Percentiles rank a stretch among this genome's conserved stretches.
phyloP scores from a whole-genome alignment of 2,113 vertebrate species.

The Triplophysa rosa region DNA sequence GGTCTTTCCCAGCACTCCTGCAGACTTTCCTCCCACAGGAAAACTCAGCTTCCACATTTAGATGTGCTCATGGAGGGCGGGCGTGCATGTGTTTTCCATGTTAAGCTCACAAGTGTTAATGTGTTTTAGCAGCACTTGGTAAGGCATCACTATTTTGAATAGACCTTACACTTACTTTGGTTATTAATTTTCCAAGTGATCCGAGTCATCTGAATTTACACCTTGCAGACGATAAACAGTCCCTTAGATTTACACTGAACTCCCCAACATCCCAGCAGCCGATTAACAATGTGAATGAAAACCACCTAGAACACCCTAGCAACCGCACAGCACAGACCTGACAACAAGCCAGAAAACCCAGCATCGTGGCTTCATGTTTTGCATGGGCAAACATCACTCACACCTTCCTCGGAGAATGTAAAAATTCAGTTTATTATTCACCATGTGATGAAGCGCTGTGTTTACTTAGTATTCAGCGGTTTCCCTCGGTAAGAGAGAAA shows the following conservation, averaged over 20 bases:
- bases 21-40: conserved; percentile 22
- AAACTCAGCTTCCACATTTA: background rate
- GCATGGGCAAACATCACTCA: background rate
- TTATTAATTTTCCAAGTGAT: too few relatives aligned
- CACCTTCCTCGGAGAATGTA: too few relatives aligned
- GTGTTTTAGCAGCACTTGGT: background rate
- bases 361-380: too few relatives aligned
- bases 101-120: background rate
- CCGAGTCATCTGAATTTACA: too few relatives aligned
- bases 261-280: background rate
- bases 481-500: background rate
- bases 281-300: background rate
- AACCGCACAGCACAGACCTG: background rate
- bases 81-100: background rate
- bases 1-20: conserved; percentile 30
- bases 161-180: too few relatives aligned
- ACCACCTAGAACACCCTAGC: background rate
- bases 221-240: too few relatives aligned
- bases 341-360: background rate
- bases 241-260: too few relatives aligned
- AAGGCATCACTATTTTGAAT: background rate
- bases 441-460: background rate
- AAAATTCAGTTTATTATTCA: background rate
- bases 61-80: conserved; percentile 1
- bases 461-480: conserved; percentile 16